Evolutionary conservation across 2,888 invertebrate genomes (phyloP).

Genomic region (Heliconius erato): DNA sequence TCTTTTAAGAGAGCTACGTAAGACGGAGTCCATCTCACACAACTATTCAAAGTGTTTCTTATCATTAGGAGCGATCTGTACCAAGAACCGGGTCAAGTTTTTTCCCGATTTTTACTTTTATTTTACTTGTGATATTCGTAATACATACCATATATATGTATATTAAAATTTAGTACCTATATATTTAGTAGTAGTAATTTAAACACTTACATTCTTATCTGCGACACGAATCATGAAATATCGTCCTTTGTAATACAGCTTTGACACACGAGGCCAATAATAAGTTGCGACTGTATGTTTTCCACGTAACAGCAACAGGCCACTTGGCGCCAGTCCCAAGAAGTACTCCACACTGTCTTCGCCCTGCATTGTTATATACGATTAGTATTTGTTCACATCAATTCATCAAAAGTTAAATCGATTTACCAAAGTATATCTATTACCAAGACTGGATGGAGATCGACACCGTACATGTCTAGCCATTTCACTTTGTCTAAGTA

Average conservation of each 20-base stretch:
- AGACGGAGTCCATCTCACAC: constrained; percentile 80
- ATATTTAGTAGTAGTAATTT: constrained; percentile 9
- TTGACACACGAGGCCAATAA: constrained; percentile 99
- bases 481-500: constrained; percentile 99
- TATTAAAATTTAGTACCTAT: not conserved
- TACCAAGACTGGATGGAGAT: constrained; percentile 98
- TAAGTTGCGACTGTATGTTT: constrained; percentile 99
- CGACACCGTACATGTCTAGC: constrained; percentile 99
- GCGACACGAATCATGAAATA: constrained; percentile 98
- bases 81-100: constrained; percentile 75
- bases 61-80: constrained; percentile 72
- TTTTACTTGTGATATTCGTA: constrained; percentile 18
- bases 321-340: constrained; percentile 97
- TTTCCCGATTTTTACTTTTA: constrained; percentile 48
- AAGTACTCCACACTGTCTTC: constrained; percentile 99
- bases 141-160: not conserved
- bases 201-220: constrained; percentile 95
- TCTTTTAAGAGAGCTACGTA: constrained; percentile 81
- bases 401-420: constrained; percentile 30
- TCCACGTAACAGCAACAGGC: constrained; percentile 96
- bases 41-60: constrained; percentile 72
- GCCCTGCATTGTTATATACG: constrained; percentile 86
- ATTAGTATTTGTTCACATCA: constrained; percentile 39
- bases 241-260: constrained; percentile 98
- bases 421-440: constrained; percentile 65